phyloP scores from a whole-genome alignment of 2,113 vertebrate genomes.

The Eclectus roratus region DNA sequence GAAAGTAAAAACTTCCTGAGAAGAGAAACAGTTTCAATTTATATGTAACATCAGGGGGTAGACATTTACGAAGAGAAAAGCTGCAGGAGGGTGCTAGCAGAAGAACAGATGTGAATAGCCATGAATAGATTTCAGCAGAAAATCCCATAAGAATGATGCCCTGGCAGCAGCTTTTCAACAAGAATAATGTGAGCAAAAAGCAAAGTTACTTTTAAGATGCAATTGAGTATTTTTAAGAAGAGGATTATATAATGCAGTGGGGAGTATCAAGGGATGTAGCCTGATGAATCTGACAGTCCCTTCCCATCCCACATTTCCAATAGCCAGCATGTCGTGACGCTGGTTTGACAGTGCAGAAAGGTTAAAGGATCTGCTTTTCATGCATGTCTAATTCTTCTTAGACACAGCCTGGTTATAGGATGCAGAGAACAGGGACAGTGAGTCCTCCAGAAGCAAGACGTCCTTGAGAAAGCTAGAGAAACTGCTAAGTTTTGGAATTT shows the following conservation, averaged over 20 bases:
- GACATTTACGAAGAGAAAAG: background rate
- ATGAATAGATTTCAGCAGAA: background rate
- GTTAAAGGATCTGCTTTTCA: background rate
- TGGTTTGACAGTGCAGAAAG: background rate
- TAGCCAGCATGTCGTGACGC: fast-evolving
- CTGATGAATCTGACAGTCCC: background rate
- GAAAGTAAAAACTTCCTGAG: background rate
- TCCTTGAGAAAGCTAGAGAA: background rate
- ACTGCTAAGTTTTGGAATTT: background rate
- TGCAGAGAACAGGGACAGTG: background rate
- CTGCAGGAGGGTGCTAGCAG: background rate
- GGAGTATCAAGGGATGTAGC: background rate
- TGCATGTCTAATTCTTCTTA: background rate
- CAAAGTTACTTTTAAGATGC: background rate
- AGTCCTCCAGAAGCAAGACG: background rate
- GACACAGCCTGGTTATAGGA: background rate
- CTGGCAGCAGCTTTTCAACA: background rate
- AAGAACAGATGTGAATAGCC: background rate
- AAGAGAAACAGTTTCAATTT: background rate
- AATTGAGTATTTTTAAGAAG: background rate
- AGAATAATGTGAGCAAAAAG: background rate
- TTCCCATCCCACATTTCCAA: background rate
- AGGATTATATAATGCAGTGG: background rate
- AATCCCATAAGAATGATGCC: background rate
- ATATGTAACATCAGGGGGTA: background rate